Evolutionary conservation across 2,113 vertebrate species (phyloP), one percentile per base, ranked within the genome.

Genomic region (rabbit (Oryctolagus cuniculus)): DNA sequence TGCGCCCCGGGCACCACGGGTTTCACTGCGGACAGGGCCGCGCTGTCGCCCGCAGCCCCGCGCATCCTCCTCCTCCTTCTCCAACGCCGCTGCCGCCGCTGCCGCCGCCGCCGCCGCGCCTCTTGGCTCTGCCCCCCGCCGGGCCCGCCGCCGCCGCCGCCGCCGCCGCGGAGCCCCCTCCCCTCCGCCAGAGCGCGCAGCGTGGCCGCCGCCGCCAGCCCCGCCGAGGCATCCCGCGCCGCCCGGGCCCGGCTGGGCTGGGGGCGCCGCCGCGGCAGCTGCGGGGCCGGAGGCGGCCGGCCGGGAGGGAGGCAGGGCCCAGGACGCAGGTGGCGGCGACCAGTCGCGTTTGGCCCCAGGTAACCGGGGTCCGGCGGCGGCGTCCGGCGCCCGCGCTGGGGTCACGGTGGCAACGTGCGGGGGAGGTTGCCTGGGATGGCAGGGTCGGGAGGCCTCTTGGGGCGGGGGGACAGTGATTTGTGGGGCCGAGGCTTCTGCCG

Each of bases 91-190:
- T 34, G 55, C 87, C 85, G 44, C 96, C 64, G 89, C 95, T n/a
- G n/a, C n/a, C 82, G 96, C 94, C 63, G 93, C 95, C 86, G 94
- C 96, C 90, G 97, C 97, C 96, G 95, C 94, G 95, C 96, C 95
- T 95, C 96, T 83, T 85, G 94, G 96, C 93, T 97, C 97, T 96
- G 95, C 94, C 96, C 93, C 94, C 86, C 77, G 83, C 95, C 31
- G 69, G 73, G 84, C 80, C 90, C 58, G 84, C 16, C 61, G n/a
- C 87, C 25, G 85, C 95, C 34, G 93, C 87, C 61, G 93, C 93
- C 80, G 89, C 83, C n/a, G 87, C 91, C 61, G 91, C 77, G 11
- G 85, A 93, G 92, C 97, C 97, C 96, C 97, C 96, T 97, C 92
- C 96, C 97, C 95, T 92, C 55, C 19, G 79, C 95, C 80, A 84